A percentile compares a stretch with the other conserved stretches of the same genome.
Evolutionary conservation across 2,113 vertebrate genomes (phyloP).

Genomic region (Sorex araneus): DNA sequence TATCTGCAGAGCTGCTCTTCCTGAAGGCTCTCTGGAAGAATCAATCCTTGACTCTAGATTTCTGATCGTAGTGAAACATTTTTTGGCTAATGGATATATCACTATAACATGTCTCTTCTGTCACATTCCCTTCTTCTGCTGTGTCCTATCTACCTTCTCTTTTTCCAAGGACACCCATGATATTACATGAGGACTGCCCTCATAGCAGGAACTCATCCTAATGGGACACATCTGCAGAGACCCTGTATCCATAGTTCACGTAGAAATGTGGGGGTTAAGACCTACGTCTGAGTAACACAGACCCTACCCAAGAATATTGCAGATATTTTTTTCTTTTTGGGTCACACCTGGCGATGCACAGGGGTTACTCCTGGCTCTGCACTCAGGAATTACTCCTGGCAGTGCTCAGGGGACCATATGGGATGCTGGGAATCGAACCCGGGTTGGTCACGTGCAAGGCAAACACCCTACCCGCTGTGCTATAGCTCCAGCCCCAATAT

Average conservation of each 20-base stretch:
- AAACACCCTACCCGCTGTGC: no score
- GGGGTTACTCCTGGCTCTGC: no score
- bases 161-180: background rate
- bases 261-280: background rate
- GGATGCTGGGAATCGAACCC: no score
- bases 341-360: no score
- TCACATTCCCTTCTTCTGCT: background rate
- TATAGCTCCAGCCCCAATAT: no score
- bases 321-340: no score
- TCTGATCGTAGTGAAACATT: background rate
- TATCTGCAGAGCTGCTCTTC: background rate
- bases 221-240: background rate
- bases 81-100: background rate
- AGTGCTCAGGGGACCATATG: no score
- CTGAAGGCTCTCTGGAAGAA: background rate
- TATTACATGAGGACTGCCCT: background rate
- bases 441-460: no score
- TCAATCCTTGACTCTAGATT: background rate
- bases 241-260: slow-evolving; percentile 27
- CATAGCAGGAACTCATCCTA: background rate
- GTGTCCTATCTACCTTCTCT: background rate
- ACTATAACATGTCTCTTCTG: background rate
- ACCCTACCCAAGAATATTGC: slow-evolving; percentile 62
- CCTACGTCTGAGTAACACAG: background rate
- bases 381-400: no score